phyloP scores from a whole-genome alignment of 2,113 vertebrate genomes.

The Muscicapa adusta region DNA sequence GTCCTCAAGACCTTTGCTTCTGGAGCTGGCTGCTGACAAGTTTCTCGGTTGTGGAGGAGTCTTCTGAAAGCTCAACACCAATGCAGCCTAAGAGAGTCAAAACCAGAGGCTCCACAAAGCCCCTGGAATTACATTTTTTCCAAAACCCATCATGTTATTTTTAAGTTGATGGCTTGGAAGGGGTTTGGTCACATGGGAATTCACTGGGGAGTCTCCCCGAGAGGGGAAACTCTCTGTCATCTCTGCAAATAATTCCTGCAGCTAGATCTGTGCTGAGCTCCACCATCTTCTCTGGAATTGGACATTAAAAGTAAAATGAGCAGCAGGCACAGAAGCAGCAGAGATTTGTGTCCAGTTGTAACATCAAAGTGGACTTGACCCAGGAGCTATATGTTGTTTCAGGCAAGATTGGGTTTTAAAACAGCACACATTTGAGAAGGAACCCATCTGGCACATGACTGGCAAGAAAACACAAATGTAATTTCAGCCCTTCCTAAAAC shows the following conservation, averaged over 20 bases:
- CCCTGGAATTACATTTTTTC: conserved; percentile 43
- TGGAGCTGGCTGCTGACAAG: not conserved
- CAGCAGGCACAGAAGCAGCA: not conserved
- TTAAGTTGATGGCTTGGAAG: conserved; percentile 44
- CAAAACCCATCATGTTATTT: conserved; percentile 18
- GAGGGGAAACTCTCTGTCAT: conserved; percentile 11
- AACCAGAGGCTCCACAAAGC: not conserved
- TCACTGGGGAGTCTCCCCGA: not conserved
- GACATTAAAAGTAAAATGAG: not conserved
- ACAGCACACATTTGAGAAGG: not conserved
- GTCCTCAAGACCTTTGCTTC: not conserved
- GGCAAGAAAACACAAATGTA: not conserved
- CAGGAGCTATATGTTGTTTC: not conserved
- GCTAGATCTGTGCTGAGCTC: not conserved
- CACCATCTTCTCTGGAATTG: not conserved
- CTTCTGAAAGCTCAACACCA: not conserved
- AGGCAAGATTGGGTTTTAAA: not conserved
- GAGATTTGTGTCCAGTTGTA: not conserved
- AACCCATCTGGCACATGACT: not conserved
- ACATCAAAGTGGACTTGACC: not conserved
- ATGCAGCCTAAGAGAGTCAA: conserved; percentile 1
- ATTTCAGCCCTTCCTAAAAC: not conserved
- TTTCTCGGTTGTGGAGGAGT: not conserved
- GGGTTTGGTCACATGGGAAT: conserved; percentile 22
- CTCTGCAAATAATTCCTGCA: conserved; percentile 4